Evolutionary conservation across 2,797 vertebrate species (phyloP).

Genomic region (Mergus octosetaceus): DNA sequence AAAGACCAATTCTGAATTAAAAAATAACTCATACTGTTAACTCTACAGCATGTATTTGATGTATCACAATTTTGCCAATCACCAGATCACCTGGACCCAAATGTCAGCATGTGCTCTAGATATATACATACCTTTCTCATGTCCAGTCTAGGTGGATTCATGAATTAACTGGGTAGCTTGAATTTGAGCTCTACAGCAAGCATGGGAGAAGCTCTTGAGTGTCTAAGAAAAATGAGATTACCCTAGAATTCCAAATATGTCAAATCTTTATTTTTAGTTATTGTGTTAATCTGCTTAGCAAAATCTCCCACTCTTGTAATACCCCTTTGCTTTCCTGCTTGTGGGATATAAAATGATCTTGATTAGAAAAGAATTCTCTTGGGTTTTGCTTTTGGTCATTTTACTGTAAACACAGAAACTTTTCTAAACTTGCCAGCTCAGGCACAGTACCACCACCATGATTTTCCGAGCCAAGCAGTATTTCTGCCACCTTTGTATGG

Average conservation of each 20-base stretch:
- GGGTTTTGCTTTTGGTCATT: background rate
- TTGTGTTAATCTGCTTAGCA: constrained; percentile 63
- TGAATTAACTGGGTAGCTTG: background rate
- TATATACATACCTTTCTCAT: background rate
- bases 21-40: background rate
- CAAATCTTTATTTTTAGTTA: constrained; percentile 60
- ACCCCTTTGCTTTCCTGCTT: constrained; percentile 7
- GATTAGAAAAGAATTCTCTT: constrained; percentile 32
- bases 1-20: background rate
- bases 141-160: background rate
- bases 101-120: background rate
- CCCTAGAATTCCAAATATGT: constrained; percentile 63
- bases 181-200: background rate
- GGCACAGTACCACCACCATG: background rate
- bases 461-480: background rate
- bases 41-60: background rate
- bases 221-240: constrained; percentile 41
- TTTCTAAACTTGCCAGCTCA: background rate
- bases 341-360: background rate
- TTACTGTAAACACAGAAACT: background rate
- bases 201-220: background rate
- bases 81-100: background rate
- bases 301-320: constrained; percentile 34
- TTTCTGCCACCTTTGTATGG: background rate
- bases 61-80: background rate